phyloP scores from a whole-genome alignment of 1,140 invertebrate species.

The Andrena cerasifolii region DNA sequence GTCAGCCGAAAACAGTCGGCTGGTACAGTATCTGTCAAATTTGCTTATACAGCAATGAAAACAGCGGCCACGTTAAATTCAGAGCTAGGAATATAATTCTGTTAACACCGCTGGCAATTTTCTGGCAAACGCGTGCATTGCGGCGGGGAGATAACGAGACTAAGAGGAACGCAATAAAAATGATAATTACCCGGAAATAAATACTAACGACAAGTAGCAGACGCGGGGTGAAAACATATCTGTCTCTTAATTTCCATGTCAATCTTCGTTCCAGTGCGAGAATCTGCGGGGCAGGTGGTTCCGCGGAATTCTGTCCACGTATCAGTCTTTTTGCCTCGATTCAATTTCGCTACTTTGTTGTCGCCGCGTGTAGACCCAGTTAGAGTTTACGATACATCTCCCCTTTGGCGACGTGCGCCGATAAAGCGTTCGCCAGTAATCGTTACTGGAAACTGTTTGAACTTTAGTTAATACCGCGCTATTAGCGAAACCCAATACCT shows the following conservation, averaged over 20 bases:
- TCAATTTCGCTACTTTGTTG: background rate
- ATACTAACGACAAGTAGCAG: no score
- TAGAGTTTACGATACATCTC: background rate
- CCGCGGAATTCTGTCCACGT: no score
- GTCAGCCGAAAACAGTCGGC: conserved; percentile 49
- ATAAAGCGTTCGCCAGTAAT: background rate
- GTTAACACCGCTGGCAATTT: background rate
- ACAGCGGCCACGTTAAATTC: background rate
- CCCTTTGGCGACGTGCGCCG: background rate
- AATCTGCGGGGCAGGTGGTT: no score
- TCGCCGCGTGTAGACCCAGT: background rate
- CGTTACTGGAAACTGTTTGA: conserved; percentile 1
- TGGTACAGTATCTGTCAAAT: conserved; percentile 44
- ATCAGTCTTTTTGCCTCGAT: background rate
- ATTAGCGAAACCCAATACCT: conserved; percentile 43
- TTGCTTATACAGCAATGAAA: conserved; percentile 64
- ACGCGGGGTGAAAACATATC: no score
- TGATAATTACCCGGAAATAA: no score
- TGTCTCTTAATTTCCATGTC: no score
- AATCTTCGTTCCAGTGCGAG: no score
- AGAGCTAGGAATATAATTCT: background rate
- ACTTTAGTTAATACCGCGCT: conserved; percentile 25
- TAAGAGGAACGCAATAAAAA: background rate
- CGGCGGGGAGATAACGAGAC: background rate
- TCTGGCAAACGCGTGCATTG: no score